These are phyloP conservation scores for Amblyopsis hoosieri DNA, from an alignment of 2,797 vertebrate genomes.

Conservation along the genomic window DNA sequence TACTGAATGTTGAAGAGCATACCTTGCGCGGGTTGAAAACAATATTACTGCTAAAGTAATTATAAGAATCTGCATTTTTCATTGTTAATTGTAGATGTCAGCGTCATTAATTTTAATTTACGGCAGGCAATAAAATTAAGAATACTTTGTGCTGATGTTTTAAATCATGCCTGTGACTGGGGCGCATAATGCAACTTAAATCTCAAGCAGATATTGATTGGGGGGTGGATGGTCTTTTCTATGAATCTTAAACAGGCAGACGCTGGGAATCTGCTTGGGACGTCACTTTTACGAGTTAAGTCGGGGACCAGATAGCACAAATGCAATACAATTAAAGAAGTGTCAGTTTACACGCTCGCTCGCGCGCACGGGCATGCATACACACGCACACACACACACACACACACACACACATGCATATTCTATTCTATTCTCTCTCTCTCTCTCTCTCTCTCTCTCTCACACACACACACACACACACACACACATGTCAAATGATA, in stretches of 20 bases:
- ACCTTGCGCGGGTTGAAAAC: slow-evolving; percentile 97
- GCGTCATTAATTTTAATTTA: slow-evolving; percentile 99
- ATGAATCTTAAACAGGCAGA: slow-evolving; percentile 86
- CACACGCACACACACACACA: slow-evolving; percentile 8
- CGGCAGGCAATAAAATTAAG: slow-evolving; percentile 99
- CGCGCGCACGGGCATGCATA: neutral
- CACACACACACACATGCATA: slow-evolving; percentile 16
- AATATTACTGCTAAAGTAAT: slow-evolving; percentile 99
- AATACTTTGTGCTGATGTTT: slow-evolving; percentile 99
- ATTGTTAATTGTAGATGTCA: slow-evolving; percentile 99
- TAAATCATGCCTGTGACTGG: slow-evolving; percentile 92
- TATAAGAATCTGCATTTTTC: slow-evolving; percentile 99
- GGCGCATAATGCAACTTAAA: slow-evolving; percentile 86
- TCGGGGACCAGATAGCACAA: slow-evolving; percentile 64
- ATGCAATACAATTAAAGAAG: slow-evolving; percentile 77
- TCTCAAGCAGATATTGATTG: slow-evolving; percentile 88
- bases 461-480: slow-evolving; percentile 4
- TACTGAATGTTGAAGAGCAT: slow-evolving; percentile 96
- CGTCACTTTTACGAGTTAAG: slow-evolving; percentile 82
- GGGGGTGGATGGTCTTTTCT: slow-evolving; percentile 81
- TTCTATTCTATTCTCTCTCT: too few species aligned
- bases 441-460: too few species aligned
- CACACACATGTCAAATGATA: slow-evolving; percentile 24
- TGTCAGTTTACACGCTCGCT: slow-evolving; percentile 55
- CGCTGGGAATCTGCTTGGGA: slow-evolving; percentile 81